Evolutionary conservation across 2,113 vertebrate genomes (phyloP), one percentile per base, ranked within the genome.

Genomic region (Garra rufa): DNA sequence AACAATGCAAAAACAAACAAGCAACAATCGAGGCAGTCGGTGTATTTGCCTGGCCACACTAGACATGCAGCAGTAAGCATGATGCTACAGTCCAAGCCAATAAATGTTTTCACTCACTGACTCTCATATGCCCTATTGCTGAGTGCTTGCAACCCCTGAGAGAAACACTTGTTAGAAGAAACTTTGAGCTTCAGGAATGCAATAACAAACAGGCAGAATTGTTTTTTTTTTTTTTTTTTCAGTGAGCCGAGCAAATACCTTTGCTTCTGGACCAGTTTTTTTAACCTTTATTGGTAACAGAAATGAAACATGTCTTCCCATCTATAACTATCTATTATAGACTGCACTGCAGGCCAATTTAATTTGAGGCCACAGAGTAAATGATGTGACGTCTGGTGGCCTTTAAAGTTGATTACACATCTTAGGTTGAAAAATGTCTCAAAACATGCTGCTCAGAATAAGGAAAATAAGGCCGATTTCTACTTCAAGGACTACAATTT

Each of bases 311-410:
- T 85, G 83, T 70, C 83, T 71, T 71, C 74, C 70, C 82, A 48
- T 57, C 44, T 78, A 76, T 74, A 82, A 79, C 85, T 78, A 81
- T 85, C 80, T 82, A 71, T 88, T 83, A 88, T 86, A 82, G 88
- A 67, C 71, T 85, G 70, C 74, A 85, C 83, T 79, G 67, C 73
- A 7, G 76, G 57, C 38, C 75, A 83, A 79, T 87, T 86, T 86
- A 43, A 85, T 87, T 80, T 88, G 69, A 74, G 70, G 67, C 79
- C 75, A 81, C 80, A 71, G 75, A 85, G 77, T 69, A 84, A 84
- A 67, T 74, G 73, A 84, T 85, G 81, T 82, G 73, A 70, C 48
- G 74, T 76, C 69, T 73, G 57, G 70, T 86, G 82, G 81, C 57
- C 70, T 81, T 86, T 84, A 65, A 85, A 86, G 63, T 79, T 82